A percentile compares a stretch with the other conserved stretches of the same genome.
phyloP scores from a whole-genome alignment of 1,140 invertebrate genomes.

The Nixonia krombeini region DNA sequence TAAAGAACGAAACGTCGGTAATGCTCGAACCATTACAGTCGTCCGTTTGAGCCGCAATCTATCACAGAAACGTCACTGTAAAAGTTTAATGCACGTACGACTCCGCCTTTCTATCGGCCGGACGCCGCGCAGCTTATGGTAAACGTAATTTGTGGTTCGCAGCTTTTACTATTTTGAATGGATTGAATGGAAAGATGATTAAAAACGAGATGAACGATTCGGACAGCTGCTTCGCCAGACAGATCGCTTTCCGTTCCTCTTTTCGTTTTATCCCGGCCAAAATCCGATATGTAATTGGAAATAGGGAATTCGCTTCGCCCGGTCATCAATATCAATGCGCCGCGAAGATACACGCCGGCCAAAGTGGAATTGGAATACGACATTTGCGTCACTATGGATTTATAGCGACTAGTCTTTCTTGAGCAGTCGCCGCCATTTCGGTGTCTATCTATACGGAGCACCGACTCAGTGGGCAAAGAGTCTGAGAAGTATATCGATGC shows the following conservation, averaged over 20 bases:
- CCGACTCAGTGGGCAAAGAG: not conserved
- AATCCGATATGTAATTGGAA: too few species aligned
- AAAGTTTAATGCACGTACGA: conserved; percentile 38
- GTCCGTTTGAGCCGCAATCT: conserved; percentile 38
- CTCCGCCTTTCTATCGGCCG: conserved; percentile 14
- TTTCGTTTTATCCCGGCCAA: too few species aligned
- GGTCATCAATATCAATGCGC: too few species aligned
- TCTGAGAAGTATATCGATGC: not conserved
- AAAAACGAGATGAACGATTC: not conserved
- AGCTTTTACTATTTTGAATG: not conserved
- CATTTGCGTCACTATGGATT: too few species aligned
- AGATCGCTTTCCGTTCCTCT: too few species aligned
- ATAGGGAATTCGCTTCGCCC: too few species aligned
- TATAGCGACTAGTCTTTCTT: too few species aligned
- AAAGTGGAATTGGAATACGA: too few species aligned
- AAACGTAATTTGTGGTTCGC: conserved; percentile 14
- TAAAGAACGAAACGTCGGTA: conserved; percentile 17
- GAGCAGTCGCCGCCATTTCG: too few species aligned
- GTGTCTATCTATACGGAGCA: too few species aligned
- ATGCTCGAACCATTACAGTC: conserved; percentile 25
- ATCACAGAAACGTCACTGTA: conserved; percentile 45
- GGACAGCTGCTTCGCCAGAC: too few species aligned
- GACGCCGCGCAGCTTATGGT: not conserved
- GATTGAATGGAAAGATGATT: conserved; percentile 2
- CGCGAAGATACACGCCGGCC: too few species aligned